Conservation (phyloP, 2,888 invertebrate genomes). For the Patella depressa region DNA sequence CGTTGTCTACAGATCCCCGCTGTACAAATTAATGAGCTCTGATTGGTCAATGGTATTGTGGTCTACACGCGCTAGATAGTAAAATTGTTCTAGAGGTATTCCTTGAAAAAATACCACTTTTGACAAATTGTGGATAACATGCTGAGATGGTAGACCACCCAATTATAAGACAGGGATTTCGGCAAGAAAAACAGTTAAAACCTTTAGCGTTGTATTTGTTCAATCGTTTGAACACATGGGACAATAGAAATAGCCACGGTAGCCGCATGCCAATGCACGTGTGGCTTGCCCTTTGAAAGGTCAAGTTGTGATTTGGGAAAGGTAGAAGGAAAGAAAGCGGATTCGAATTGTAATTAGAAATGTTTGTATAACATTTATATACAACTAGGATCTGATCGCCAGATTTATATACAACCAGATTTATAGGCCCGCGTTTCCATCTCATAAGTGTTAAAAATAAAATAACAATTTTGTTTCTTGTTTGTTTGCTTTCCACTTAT, state of each 20-base stretch:
- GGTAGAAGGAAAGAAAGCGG: not conserved
- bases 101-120: constrained; percentile 8
- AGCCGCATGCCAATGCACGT: not conserved
- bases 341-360: too few relatives aligned
- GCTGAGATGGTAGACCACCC: not conserved
- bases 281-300: not conserved
- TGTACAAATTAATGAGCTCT: not conserved
- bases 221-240: constrained; percentile 1
- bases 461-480: too few relatives aligned
- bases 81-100: constrained; percentile 2
- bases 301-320: not conserved
- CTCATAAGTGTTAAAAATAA: too few relatives aligned
- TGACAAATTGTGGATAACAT: constrained; percentile 5
- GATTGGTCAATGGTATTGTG: not conserved
- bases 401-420: too few relatives aligned
- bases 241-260: not conserved
- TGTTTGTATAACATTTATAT: too few relatives aligned
- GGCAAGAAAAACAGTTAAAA: not conserved
- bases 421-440: too few relatives aligned
- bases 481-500: too few relatives aligned
- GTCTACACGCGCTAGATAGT: not conserved
- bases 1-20: not conserved
- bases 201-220: not conserved
- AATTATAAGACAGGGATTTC: not conserved
- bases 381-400: too few relatives aligned